A percentile compares a stretch with the other conserved stretches of the same genome.
phyloP scores from a whole-genome alignment of 2,888 invertebrate genomes.

The Mythimna pallens region DNA sequence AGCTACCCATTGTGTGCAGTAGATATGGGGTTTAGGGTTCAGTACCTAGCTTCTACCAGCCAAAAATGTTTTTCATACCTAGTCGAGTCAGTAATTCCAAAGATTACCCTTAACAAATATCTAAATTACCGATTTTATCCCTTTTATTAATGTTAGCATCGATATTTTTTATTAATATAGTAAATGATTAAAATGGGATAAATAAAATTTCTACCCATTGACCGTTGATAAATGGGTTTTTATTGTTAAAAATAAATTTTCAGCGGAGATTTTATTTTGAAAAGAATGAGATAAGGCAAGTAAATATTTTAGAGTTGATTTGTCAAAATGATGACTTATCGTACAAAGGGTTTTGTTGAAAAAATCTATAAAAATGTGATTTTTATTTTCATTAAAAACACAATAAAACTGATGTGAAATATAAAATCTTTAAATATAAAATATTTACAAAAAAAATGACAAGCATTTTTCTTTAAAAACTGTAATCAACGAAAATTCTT shows the following conservation, averaged over 20 bases:
- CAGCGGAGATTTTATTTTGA: background rate
- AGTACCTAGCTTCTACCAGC: no score
- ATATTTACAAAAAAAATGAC: background rate
- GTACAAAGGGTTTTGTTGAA: background rate
- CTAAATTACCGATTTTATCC: no score
- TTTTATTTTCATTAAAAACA: background rate
- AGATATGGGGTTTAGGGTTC: no score
- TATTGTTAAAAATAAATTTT: background rate
- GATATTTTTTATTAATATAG: no score
- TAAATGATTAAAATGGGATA: no score
- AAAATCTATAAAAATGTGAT: background rate
- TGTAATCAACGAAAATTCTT: slow-evolving; percentile 23
- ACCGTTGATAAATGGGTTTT: background rate
- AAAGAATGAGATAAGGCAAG: background rate
- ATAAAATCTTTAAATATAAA: no score
- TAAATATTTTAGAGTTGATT: background rate
- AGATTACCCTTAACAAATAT: no score
- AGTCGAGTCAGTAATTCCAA: no score
- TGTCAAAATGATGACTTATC: no score
- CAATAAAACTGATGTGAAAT: background rate
- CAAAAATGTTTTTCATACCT: no score
- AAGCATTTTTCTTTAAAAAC: background rate
- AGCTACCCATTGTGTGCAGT: no score
- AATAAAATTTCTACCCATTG: background rate
- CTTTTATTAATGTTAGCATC: no score